Evolutionary conservation across 2,113 vertebrate genomes (phyloP).

Genomic region (Mobula birostris): DNA sequence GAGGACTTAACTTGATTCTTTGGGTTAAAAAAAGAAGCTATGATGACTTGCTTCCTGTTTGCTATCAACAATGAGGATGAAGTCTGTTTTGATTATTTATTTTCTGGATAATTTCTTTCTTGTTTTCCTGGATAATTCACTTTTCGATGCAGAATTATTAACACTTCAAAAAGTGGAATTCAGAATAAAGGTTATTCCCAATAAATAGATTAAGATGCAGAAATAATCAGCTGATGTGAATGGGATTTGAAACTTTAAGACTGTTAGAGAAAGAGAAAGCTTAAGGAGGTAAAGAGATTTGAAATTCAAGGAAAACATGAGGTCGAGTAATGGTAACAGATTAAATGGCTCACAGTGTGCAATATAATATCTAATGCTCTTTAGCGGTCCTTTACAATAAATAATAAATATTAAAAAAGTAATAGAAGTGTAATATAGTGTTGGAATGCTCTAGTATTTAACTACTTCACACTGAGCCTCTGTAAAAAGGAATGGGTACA

Average conservation of each 20-base stretch:
- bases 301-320: not conserved
- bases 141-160: not conserved
- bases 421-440: not conserved
- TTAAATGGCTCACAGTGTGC: not conserved
- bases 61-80: not conserved
- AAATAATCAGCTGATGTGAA: not conserved
- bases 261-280: not conserved
- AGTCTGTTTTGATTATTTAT: not conserved
- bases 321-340: not conserved
- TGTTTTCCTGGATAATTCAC: not conserved
- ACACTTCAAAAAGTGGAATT: not conserved
- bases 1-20: not conserved
- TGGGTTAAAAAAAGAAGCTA: not conserved
- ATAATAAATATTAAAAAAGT: conserved; percentile 4
- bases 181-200: not conserved
- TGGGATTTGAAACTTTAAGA: not conserved
- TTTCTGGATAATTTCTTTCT: not conserved
- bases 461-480: not conserved
- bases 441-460: not conserved
- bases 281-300: not conserved
- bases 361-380: not conserved
- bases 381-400: not conserved
- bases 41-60: not conserved
- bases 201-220: not conserved
- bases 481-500: not conserved